Percentiles rank a stretch among this genome's conserved stretches.
Evolutionary conservation across 2,113 vertebrate genomes (phyloP).

Genomic region (Tympanuchus pallidicinctus): DNA sequence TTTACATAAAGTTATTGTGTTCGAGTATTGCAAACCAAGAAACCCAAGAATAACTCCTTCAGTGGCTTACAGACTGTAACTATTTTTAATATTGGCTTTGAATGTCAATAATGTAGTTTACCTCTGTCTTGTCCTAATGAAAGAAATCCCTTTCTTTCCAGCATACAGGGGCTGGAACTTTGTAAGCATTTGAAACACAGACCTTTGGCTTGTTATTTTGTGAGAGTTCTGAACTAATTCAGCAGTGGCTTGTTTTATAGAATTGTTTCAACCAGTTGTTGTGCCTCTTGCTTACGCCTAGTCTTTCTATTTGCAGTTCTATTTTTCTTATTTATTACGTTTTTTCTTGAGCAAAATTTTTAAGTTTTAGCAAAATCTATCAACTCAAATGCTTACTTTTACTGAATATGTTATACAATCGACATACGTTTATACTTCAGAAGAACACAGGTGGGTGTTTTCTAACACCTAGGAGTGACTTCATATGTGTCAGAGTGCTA

Average conservation of each 20-base stretch:
- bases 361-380: background rate
- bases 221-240: background rate
- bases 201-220: background rate
- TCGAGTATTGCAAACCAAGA: background rate
- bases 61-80: background rate
- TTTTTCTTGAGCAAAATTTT: background rate
- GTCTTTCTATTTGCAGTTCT: background rate
- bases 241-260: background rate
- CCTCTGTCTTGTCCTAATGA: conserved; percentile 18
- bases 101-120: background rate
- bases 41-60: conserved; percentile 13
- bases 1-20: background rate
- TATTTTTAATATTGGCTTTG: conserved; percentile 5
- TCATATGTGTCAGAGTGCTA: background rate
- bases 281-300: background rate
- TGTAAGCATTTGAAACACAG: background rate
- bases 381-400: background rate
- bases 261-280: background rate
- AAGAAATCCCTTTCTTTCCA: background rate
- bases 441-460: background rate
- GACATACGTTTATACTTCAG: background rate
- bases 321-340: background rate
- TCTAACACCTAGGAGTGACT: background rate
- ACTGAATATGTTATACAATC: background rate
- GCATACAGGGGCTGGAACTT: background rate